Evolutionary conservation across 2,888 invertebrate genomes (phyloP), one percentile per base, ranked within the genome.

Genomic region (Netelia fuscicornis): DNA sequence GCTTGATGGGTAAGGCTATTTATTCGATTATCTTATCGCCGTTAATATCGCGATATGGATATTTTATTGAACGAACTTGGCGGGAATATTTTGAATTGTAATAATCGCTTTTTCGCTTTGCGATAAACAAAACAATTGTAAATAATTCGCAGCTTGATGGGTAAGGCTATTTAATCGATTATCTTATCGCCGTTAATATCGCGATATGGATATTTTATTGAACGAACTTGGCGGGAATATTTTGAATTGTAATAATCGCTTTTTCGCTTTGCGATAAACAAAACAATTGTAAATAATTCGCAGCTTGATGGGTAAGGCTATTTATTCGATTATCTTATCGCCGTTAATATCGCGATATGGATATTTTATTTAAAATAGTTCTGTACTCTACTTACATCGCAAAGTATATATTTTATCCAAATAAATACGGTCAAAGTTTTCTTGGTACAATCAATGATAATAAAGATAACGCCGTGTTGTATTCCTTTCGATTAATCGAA

Each of bases 281-380:
- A 76, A n/a, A 23, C 20, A 1, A 20, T 3, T 62, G n/a, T 6
- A 6, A 37, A 25, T 37, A 62, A 13, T 62, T 62, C 23, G 5
- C 6, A 37, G 48, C 23, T 72, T 17, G 10, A 23, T 37, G 74
- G 74, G 54, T 75, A 23, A 75, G 75, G 62, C 44, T 82, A 37
- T 83, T 84, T 71, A 80, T 84, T 76, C 65, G 30, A 80, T 71
- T 68, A 44, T 74, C 25, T 30, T 64, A 25, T 65, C 76, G 56
- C 77, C 54, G 72, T 74, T 81, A 20, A 79, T 75, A 86, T 81
- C 72, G 75, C 81, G 78, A 85, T 86, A 83, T 68, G 86, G 77
- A 85, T 86, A 83, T 80, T 86, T 86, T 84, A 86, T 86, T 86
- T 85, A 84, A 86, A 86, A 86, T 85, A 85, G 54, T 71, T 85